Base-by-base conservation (phyloP, 2,113 vertebrate species). In the Elephantulus edwardii region DNA sequence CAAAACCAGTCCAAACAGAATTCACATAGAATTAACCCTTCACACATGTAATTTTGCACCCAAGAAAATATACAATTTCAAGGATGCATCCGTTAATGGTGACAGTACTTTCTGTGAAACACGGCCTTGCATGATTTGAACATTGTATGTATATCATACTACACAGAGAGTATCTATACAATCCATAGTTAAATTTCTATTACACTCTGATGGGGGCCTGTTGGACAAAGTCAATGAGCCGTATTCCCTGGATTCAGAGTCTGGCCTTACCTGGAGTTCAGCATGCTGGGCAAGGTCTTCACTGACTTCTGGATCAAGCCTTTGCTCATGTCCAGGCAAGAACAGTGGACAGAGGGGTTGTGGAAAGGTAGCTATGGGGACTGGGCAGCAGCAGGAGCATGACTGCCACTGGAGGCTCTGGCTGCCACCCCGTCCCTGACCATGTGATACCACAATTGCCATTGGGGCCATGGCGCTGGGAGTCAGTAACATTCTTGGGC, bases 1-100 rank as follows among this genome's bases (percentile, higher is more conserved):
- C 81, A 93, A 93, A 92, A 86, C 68, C 81, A 62, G 66, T 66
- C 74, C 92, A 80, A 93, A 78, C 81, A 92, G n/a, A 74, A 90
- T 75, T 72, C 87, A 85, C n/a, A 86, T 10, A 56, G 58, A 89
- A 76, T 80, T 86, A 68, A 48, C 82, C 75, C 71, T 83, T 56
- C 62, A 85, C 78, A 56, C 30, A 68, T 58, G 81, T 1, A 40
- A 35, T 72, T 95, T 94, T 92, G 12, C 46, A 92, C 5, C 40
- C 33, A 90, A 75, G 64, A 70, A 93, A 92, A 91, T 68, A 56
- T 75, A 81, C 20, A 68, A 68, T 68, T 68, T 12, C 28, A 62
- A 11, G 8, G 12, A 33, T 62, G 60, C 9, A 33, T 62, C 60
- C 12, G 28, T 62, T 62, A 62, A 33, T 4, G 58, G 20, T 26